Evolutionary conservation across 2,797 vertebrate genomes (phyloP), one percentile per base, ranked within the genome.

Genomic region (Semotilus atromaculatus): DNA sequence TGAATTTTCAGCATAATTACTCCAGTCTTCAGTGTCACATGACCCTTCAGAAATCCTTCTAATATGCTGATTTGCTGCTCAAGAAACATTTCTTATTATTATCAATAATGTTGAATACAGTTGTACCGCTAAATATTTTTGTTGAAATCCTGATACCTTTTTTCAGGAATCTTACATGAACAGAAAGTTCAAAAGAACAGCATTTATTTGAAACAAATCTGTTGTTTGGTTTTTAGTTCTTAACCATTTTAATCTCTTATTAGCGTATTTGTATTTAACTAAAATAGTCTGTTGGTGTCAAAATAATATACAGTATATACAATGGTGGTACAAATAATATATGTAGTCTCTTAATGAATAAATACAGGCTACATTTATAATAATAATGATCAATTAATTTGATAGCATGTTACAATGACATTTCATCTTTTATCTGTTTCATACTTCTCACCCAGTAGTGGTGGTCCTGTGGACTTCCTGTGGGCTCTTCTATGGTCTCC

Each of bases 381-480:
- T 34, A 67, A 36, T 21, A 10, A 21, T 67, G 1, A 21, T 67
- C 5, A 0, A 67, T 67, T 1, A 0, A 10, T 67, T 67, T 67
- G 18, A 36, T 36, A 21, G 34, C 18, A 16, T 29, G 23, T 40
- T 5, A 3, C 5, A n/a, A 45, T 40, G 21, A n/a, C 53, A 58
- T 64, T 64, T 64, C 5, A 48, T 67, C 8, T 36, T 1, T 26
- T 60, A 14, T 13, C n/a, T 45, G 48, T 45, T 21, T 34, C 3
- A 64, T 14, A 2, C 23, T 11, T 36, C 91, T 92, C 92, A 98
- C 97, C 97, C 96, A 97, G 87, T 93, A 91, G 13, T 84, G 0
- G 71, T 3, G 0, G 58, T 85, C 9, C 0, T 13, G 48, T 10
- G 23, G 83, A 85, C 89, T 89, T 79, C 0, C 7, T 14, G 0